Base-by-base conservation (phyloP, 2,888 invertebrate species). In the Cantharis rustica region DNA sequence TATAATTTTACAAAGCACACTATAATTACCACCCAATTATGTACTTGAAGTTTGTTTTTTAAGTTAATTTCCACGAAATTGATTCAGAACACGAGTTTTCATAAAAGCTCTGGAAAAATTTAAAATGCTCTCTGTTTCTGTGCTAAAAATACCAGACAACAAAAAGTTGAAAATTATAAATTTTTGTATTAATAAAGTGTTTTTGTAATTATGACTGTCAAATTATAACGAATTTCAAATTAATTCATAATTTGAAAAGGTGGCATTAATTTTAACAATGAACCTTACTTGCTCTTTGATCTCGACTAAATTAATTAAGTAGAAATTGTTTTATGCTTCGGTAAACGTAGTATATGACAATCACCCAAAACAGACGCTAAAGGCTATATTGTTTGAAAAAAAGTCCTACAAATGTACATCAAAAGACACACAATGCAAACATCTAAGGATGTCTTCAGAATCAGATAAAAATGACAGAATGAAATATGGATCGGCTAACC, bases 311-410 rank as follows among this genome's bases (percentile, higher is more conserved):
- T 69, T 74, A 69, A 74, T 74, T 74, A 69, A 68, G 68, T 15
- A 68, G 73, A 61, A 73, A 68, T 61, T 23, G 69, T 27, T 16
- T 64, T 69, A 63, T 7, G 69, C 74, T 23, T 70, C 69, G 63
- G 70, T 61, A 74, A 74, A 74, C 74, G 64, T 69, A 64, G 64
- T 68, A 73, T 68, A 73, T 61, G 68, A 69, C 63, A 69, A 64
- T 74, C 74, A 69, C 64, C 64, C 74, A 69, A 74, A 69, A 74
- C 31, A 69, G 63, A 20, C 69, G 69, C 74, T 64, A 16, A 47
- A 31, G 47, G 69, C 70, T 10, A 70, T 63, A 64, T 69, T 64
- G 69, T 70, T 74, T 63, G 26, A 74, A 74, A 74, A 73, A 61
- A 23, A 17, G 23, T 23, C 7, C 23, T 23, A 9, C 23, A 23